Conservation (phyloP, 2,113 vertebrate genomes). For the Poicephalus meyeri region DNA sequence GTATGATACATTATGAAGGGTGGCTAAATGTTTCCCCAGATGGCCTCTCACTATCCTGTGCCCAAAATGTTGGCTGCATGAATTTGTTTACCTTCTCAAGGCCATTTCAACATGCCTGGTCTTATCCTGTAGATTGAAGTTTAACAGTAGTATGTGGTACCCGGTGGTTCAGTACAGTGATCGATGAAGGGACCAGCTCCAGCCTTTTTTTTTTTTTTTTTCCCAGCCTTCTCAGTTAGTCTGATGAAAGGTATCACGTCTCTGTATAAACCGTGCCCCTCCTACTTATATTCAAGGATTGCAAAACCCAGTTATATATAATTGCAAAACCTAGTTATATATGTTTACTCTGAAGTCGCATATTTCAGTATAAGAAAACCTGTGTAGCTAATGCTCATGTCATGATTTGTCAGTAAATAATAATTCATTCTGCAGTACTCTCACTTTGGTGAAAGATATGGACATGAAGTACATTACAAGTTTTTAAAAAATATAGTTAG, state of each 20-base stretch:
- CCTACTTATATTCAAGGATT: not conserved
- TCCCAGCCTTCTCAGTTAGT: not conserved
- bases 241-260: not conserved
- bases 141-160: not conserved
- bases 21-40: not conserved
- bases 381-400: not conserved
- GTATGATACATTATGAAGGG: not conserved
- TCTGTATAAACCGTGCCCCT: not conserved
- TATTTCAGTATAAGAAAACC: not conserved
- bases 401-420: not conserved
- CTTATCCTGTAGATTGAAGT: not conserved
- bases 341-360: not conserved
- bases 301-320: not conserved
- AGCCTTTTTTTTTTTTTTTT: not conserved
- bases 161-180: fast-evolving
- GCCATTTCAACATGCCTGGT: not conserved
- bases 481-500: not conserved
- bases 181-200: not conserved
- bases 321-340: not conserved
- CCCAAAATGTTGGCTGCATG: not conserved
- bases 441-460: not conserved
- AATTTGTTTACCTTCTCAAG: not conserved
- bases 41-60: not conserved
- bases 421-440: not conserved
- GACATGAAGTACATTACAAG: not conserved